Evolutionary conservation across 2,888 invertebrate genomes (phyloP).

Genomic region (Nudaria mundana): DNA sequence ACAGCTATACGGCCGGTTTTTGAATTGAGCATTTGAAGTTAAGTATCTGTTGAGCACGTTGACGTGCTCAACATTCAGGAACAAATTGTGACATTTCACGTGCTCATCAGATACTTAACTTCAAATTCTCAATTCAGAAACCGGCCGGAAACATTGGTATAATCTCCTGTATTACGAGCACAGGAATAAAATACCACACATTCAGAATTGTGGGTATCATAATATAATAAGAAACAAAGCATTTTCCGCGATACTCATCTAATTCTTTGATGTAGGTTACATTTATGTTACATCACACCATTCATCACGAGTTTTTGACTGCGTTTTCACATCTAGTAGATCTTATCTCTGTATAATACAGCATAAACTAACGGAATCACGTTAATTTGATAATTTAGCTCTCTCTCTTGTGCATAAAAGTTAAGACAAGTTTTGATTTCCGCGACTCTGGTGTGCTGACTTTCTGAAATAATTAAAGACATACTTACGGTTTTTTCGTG

Average conservation of each 20-base stretch:
- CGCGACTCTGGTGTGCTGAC: constrained; percentile 18
- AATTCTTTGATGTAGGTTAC: neutral
- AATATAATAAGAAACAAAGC: neutral
- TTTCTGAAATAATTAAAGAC: constrained; percentile 22
- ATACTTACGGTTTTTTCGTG: constrained; percentile 20
- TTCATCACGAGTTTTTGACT: neutral
- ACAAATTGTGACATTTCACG: too few species aligned
- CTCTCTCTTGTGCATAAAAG: constrained; percentile 43
- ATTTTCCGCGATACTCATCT: neutral
- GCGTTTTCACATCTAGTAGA: neutral
- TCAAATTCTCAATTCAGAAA: too few species aligned
- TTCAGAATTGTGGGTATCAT: too few species aligned
- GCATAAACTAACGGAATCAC: constrained; percentile 36
- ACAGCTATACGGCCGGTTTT: too few species aligned
- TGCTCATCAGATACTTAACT: too few species aligned
- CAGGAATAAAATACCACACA: too few species aligned
- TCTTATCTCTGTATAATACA: constrained; percentile 10
- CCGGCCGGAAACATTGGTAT: too few species aligned
- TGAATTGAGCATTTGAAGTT: too few species aligned
- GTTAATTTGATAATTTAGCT: constrained; percentile 47
- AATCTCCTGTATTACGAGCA: too few species aligned
- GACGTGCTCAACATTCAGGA: too few species aligned
- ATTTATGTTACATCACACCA: neutral
- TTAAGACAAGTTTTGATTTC: constrained; percentile 30
- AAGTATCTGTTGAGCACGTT: too few species aligned